A percentile compares a stretch with the other conserved stretches of the same genome.
Evolutionary conservation across 2,888 invertebrate genomes (phyloP).

Genomic region (Flexamia atlantica): DNA sequence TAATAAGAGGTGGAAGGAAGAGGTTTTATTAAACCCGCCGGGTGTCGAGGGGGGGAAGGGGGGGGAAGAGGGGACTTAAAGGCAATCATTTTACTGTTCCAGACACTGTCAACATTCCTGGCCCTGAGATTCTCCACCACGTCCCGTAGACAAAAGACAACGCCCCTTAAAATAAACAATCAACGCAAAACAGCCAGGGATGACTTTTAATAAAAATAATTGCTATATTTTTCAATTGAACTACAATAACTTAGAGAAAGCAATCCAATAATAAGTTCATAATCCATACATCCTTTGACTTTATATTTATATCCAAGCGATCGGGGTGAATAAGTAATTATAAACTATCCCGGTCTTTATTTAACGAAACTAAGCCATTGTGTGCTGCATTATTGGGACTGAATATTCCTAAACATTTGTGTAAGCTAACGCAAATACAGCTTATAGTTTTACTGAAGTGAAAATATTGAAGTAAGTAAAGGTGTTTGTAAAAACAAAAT

Average conservation of each 20-base stretch:
- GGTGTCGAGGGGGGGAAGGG: background rate
- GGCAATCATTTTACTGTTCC: background rate
- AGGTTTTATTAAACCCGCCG: conserved; percentile 26
- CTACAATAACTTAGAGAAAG: background rate
- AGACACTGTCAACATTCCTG: background rate
- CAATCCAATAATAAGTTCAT: background rate
- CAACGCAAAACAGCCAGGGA: background rate
- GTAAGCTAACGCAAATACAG: too few species aligned
- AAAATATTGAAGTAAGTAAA: too few species aligned
- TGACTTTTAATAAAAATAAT: background rate
- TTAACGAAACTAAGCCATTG: too few species aligned
- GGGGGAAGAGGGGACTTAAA: background rate
- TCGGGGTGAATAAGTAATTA: too few species aligned
- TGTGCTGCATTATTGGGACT: too few species aligned
- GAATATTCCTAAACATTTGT: too few species aligned
- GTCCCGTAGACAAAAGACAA: background rate
- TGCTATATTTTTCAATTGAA: background rate
- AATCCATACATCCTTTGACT: too few species aligned
- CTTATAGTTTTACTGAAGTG: too few species aligned
- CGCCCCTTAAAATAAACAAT: background rate
- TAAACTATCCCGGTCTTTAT: too few species aligned
- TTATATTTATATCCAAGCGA: too few species aligned
- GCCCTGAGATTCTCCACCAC: background rate
- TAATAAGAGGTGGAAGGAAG: conserved; percentile 5
- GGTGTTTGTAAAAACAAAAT: too few species aligned